Evolutionary conservation across 2,113 vertebrate species (phyloP).

Genomic region (Dipodomys spectabilis): DNA sequence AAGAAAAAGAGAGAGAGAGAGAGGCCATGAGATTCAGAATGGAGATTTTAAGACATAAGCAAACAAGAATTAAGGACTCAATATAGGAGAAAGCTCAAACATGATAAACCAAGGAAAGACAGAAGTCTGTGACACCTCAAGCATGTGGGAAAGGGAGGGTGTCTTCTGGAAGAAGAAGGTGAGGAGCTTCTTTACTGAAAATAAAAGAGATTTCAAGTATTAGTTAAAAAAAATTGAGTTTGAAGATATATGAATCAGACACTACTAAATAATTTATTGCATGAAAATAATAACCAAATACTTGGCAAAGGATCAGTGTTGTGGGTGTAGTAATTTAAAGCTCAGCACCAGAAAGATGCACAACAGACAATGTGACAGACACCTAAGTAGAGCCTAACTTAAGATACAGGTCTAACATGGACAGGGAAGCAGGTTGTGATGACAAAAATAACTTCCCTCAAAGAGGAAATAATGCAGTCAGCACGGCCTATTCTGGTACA

Average conservation of each 20-base stretch:
- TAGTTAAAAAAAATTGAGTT: not conserved
- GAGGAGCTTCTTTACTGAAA: not conserved
- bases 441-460: not conserved
- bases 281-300: slow-evolving; percentile 33
- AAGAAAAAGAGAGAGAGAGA: too few relatives aligned
- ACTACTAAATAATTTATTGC: not conserved
- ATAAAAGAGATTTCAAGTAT: not conserved
- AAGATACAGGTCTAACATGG: not conserved
- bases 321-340: not conserved
- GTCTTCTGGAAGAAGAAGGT: not conserved
- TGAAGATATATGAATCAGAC: not conserved
- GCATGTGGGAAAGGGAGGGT: not conserved
- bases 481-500: accelerated
- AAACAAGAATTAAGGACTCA: not conserved
- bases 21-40: not conserved
- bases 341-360: not conserved
- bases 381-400: not conserved
- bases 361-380: not conserved
- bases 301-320: not conserved
- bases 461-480: not conserved
- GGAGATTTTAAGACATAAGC: not conserved
- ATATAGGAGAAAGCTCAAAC: accelerated
- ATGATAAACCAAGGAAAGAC: accelerated
- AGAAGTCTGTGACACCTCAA: not conserved
- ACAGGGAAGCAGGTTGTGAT: not conserved